A percentile compares a stretch with the other conserved stretches of the same genome.
These are phyloP conservation scores for Pedetes capensis DNA, from an alignment of 2,113 vertebrate genomes.

Conservation along the genomic window DNA sequence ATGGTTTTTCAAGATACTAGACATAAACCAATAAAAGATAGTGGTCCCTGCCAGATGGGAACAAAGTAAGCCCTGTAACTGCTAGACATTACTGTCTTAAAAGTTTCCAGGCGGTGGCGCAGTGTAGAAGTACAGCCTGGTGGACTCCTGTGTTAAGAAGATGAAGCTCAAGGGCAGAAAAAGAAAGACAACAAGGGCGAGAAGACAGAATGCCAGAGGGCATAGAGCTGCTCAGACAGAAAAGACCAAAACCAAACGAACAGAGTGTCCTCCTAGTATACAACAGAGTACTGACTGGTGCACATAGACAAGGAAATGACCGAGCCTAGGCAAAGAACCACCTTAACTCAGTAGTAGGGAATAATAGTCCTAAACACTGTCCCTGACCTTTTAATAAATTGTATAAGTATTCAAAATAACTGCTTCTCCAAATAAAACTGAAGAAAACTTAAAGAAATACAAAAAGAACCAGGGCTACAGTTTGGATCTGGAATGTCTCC, in stretches of 20 bases:
- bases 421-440: conserved; percentile 13
- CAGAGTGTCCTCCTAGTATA: not conserved
- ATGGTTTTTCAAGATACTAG: conserved; percentile 9
- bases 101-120: not conserved
- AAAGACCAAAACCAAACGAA: not conserved
- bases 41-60: not conserved
- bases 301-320: not conserved
- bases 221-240: not conserved
- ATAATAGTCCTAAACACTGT: not conserved
- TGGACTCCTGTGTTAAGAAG: not conserved
- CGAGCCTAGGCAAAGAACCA: not conserved
- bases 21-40: not conserved
- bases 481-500: not conserved
- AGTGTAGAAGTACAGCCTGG: not conserved
- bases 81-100: not conserved
- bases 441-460: not conserved
- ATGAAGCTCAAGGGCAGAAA: not conserved
- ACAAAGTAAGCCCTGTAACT: not conserved
- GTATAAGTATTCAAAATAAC: not conserved
- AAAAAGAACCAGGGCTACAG: not conserved
- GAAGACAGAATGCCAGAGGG: not conserved
- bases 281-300: not conserved
- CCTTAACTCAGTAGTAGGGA: not conserved
- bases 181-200: not conserved
- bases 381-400: not conserved